Base-by-base conservation (phyloP, 2,113 vertebrate species). In the Climacteris rufus region DNA sequence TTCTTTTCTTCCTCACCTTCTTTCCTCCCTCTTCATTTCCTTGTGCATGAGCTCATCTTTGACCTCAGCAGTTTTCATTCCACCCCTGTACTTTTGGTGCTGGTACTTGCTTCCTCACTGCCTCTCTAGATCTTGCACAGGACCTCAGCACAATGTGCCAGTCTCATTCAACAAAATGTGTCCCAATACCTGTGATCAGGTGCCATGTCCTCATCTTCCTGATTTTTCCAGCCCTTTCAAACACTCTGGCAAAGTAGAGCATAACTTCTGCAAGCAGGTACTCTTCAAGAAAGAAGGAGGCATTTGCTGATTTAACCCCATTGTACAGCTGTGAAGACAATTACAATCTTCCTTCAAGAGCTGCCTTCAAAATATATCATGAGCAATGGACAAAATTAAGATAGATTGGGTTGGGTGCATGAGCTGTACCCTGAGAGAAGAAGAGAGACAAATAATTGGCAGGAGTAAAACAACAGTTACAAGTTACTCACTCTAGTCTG, bases 171-270 rank as follows among this genome's bases (percentile, higher is more conserved):
- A 54, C 3, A 78, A 49, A 61, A 54, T 0, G 1, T 35, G 11
- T 8, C 19, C n/a, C 2, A 2, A 3, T 9, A n/a, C 14, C 4
- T 35, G 15, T 49, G 15, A 15, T 54, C 19, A 69, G 24, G 4
- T 6, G 40, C 14, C 18, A 20, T 14, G 6, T 68, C 25, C 15
- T 77, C 50, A n/a, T 40, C 37, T 21, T 59, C 11, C 3, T 69
- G 13, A 0, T 21, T 44, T 69, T 74, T 52, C 40, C 39, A 83
- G 2, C 9, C 7, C 42, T 49, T 94, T 60, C 64, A 70, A 59
- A 52, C 17, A n/a, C 17, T 16, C 10, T 39, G 20, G 10, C 27
- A 17, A 70, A 60, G 28, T 4, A 40, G 11, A 77, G 3, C 10
- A 5, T 28, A 65, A 71, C 3, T 39, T 24, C 59, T 70, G 15